phyloP scores from a whole-genome alignment of 2,888 invertebrate species.

The Patella depressa region DNA sequence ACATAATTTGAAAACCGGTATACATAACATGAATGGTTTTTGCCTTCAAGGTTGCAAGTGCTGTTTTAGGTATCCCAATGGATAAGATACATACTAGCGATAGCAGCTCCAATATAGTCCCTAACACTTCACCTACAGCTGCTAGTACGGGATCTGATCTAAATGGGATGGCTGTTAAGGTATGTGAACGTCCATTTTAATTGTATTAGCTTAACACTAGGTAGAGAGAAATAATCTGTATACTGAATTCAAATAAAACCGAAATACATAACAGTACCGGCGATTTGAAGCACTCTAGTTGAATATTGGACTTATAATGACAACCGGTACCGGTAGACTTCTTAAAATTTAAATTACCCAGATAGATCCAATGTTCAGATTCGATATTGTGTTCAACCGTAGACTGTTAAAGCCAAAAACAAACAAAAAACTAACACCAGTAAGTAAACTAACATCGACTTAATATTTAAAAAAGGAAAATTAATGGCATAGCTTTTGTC shows the following conservation, averaged over 20 bases:
- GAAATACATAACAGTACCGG: not conserved
- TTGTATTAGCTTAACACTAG: not conserved
- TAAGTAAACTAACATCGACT: too few species aligned
- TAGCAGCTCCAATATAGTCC: constrained; percentile 63
- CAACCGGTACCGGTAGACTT: too few species aligned
- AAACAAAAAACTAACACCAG: too few species aligned
- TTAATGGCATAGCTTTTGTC: too few species aligned
- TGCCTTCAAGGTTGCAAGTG: constrained; percentile 61
- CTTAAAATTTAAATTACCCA: too few species aligned
- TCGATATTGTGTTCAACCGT: too few species aligned
- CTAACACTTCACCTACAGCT: constrained; percentile 68
- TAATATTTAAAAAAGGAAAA: too few species aligned
- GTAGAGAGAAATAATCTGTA: not conserved
- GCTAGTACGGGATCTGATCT: constrained; percentile 67
- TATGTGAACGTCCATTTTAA: constrained; percentile 31
- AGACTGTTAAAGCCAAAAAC: too few species aligned
- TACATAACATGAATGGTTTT: not conserved
- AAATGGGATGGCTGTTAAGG: constrained; percentile 66
- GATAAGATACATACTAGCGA: constrained; percentile 64
- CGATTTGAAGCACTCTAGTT: too few species aligned
- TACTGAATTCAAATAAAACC: not conserved
- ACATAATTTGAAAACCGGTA: not conserved
- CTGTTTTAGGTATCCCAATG: constrained; percentile 56
- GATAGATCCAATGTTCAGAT: too few species aligned
- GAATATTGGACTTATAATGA: too few species aligned